Evolutionary conservation across 2,797 vertebrate species (phyloP), one percentile per base, ranked within the genome.

Genomic region (Rhinoraja longicauda): DNA sequence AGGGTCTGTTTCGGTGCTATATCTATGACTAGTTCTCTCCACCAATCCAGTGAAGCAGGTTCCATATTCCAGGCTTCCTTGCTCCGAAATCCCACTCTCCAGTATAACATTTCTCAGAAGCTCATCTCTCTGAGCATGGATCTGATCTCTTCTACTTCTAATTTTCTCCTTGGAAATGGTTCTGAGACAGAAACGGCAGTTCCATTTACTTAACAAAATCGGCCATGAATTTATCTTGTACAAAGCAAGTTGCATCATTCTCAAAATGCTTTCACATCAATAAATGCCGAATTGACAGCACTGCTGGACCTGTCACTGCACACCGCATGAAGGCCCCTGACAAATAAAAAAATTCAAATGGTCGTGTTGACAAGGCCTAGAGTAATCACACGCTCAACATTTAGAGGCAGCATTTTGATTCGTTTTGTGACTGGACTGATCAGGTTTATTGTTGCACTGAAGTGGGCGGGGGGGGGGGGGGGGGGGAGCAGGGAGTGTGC

Each of bases 321-420:
- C 90, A 53, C 15, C 12, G 24, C 59, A 72, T 57, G 75, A 75
- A 53, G 7, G 70, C 36, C 15, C 10, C 70, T 75, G 45, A 75
- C 15, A 92, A 70, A 53, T 73, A 73, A 53, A 70, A 92, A 75
- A 12, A 53, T 45, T 53, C 67, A 92, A 73, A 73, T 75, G 39
- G 32, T 88, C 62, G 29, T 17, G 32, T 64, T 67, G 84, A 67
- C 59, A 88, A 88, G 84, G n/a, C 59, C 62, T 19, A 26, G n/a
- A 53, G 15, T 57, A 92, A 92, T 75, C 70, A 75, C 10, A 26
- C 2, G 10, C 45, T 36, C 90, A 92, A 75, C 39, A 53, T 73
- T 92, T 45, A 73, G 67, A 72, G 67, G 39, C 90, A 91, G 90
- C 17, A n/a, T 64, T 88, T 82, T 29, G 86, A 90, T 90, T 90